Percentiles rank a stretch among this genome's conserved stretches.
Conservation (phyloP, 2,113 vertebrate species). For the Elanoides forficatus region DNA sequence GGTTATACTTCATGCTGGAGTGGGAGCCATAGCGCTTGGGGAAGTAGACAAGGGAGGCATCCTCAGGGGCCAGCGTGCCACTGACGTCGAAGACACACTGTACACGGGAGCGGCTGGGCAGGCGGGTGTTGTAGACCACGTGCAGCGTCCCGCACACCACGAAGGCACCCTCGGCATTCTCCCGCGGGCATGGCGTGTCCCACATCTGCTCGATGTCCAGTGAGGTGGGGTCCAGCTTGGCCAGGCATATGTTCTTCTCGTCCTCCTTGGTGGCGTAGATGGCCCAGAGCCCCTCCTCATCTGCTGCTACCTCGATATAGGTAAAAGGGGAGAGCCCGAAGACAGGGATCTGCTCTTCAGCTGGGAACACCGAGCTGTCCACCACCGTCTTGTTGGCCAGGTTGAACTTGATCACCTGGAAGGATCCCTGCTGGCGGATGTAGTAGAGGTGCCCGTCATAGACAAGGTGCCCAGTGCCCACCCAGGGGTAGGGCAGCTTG, state of each 20-base stretch:
- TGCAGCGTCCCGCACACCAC: conserved; percentile 91
- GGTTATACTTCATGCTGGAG: conserved; percentile 92
- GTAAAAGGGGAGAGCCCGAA: conserved; percentile 86
- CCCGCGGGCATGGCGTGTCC: conserved; percentile 91
- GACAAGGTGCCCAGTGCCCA: conserved; percentile 84
- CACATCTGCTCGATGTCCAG: conserved; percentile 95
- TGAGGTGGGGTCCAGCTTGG: conserved; percentile 87
- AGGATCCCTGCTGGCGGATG: conserved; percentile 72
- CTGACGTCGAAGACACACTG: conserved; percentile 95
- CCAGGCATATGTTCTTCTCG: conserved; percentile 86
- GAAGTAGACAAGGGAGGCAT: conserved; percentile 90
- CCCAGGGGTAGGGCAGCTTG: conserved; percentile 86
- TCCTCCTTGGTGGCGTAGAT: conserved; percentile 85
- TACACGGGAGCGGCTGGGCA: conserved; percentile 87
- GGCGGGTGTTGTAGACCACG: conserved; percentile 94
- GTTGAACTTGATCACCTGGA: conserved; percentile 91
- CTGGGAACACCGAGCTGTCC: conserved; percentile 89
- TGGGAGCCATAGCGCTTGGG: conserved; percentile 90
- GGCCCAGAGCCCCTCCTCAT: conserved; percentile 93
- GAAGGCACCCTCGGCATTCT: conserved; percentile 91
- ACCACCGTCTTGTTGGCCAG: conserved; percentile 79
- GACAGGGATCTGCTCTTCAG: conserved; percentile 79
- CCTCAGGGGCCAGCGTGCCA: conserved; percentile 80
- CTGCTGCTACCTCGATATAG: conserved; percentile 85
- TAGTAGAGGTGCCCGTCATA: conserved; percentile 87